A percentile compares a stretch with the other conserved stretches of the same genome.
These are phyloP conservation scores for Elachura formosa DNA, from an alignment of 2,113 vertebrate genomes.

Conservation along the genomic window DNA sequence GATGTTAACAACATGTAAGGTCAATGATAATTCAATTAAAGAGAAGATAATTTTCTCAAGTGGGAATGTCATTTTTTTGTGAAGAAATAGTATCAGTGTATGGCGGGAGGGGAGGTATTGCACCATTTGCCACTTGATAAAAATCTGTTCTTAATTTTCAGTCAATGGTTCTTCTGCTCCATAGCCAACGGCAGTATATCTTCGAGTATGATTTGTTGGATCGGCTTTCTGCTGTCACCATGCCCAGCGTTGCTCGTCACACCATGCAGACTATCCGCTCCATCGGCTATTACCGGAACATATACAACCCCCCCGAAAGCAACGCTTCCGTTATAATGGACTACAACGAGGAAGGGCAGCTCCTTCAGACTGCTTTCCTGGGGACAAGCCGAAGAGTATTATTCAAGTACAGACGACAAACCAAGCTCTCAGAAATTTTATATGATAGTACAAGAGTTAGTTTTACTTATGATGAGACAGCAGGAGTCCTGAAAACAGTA, in stretches of 20 bases:
- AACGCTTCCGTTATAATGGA: constrained; percentile 94
- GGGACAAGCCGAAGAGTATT: constrained; percentile 91
- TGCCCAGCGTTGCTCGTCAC: constrained; percentile 96
- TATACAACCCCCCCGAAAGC: constrained; percentile 96
- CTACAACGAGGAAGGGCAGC: constrained; percentile 94
- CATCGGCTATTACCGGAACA: constrained; percentile 95
- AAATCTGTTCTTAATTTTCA: constrained; percentile 68
- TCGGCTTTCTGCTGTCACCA: constrained; percentile 90
- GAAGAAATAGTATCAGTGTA: constrained; percentile 7
- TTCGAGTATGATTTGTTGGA: constrained; percentile 94
- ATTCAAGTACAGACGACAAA: constrained; percentile 91
- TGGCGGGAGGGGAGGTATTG: not conserved
- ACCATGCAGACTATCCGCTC: constrained; percentile 97
- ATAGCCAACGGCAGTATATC: constrained; percentile 97
- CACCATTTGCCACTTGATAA: constrained; percentile 47
- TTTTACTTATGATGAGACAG: constrained; percentile 95
- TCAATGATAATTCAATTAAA: constrained; percentile 77
- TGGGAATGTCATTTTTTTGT: constrained; percentile 61
- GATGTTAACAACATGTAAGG: constrained; percentile 74
- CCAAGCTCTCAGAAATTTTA: constrained; percentile 90
- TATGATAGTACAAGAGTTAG: constrained; percentile 96
- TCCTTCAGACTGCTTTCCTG: constrained; percentile 87
- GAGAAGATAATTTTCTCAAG: constrained; percentile 67
- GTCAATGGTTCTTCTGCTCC: constrained; percentile 97
- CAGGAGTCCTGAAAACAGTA: constrained; percentile 93